These are phyloP conservation scores for Podiceps cristatus DNA, from an alignment of 2,113 vertebrate genomes.

Conservation along the genomic window DNA sequence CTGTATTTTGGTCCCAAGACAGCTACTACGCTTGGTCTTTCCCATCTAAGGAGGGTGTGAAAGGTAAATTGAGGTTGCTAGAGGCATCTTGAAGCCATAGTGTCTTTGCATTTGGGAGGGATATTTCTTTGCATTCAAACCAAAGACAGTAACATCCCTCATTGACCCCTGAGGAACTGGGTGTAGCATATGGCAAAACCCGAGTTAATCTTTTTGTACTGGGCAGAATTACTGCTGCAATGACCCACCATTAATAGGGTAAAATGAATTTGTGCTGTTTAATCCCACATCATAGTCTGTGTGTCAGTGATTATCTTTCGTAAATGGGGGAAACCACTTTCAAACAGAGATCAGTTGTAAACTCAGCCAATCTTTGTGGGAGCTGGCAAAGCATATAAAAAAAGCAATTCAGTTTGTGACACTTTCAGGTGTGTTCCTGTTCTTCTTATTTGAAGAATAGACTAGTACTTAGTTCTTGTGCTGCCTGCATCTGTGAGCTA, in stretches of 20 bases:
- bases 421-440: background rate
- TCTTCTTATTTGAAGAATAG: background rate
- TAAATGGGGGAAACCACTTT: background rate
- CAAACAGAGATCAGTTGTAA: background rate
- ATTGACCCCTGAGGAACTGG: rapidly evolving
- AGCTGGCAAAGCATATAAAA: background rate
- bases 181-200: background rate
- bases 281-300: background rate
- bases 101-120: background rate
- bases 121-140: background rate
- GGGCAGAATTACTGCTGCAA: background rate
- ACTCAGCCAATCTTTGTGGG: background rate
- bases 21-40: background rate
- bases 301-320: background rate
- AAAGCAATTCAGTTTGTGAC: background rate
- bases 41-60: no score
- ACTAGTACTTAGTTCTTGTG: no score
- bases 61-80: background rate
- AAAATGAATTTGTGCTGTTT: background rate
- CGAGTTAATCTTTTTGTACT: background rate
- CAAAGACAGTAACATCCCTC: background rate
- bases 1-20: background rate
- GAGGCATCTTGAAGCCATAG: background rate
- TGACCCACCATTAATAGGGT: rapidly evolving
- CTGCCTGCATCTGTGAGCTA: background rate